Evolutionary conservation across 2,888 invertebrate genomes (phyloP), one percentile per base, ranked within the genome.

Genomic region (Cotesia congregata): DNA sequence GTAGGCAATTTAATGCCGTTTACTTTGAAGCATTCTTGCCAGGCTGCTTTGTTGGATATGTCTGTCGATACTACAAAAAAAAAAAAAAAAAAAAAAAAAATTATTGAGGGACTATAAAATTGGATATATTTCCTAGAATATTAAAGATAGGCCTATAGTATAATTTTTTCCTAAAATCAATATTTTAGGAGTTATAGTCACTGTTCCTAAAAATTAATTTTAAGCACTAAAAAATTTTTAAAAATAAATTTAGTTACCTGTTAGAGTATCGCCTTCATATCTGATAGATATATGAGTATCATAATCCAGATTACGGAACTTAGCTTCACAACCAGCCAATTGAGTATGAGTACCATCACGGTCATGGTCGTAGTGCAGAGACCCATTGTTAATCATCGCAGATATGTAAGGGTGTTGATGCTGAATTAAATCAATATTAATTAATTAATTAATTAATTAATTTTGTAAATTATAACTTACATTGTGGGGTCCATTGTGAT

Each of bases 371-470:
- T 99, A 99, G 88, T 95, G 95, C 79, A 97, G 91, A 1, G 95
- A 92, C 15, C 99, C 99, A 90, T 99, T 99, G 90, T 97, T 98
- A 1, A 99, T 93, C 98, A 99, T 99, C 2, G 97, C 98, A 74
- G 98, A 98, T 84, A 99, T 94, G 90, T 97, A 99, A 0, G 99
- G 99, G 92, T 99, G 99, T 87, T 97, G 96, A 90, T 99, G 99
- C 98, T 98, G 90, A 9, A 86, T 85, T 67, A 62, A 68, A 70
- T 41, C 17, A 38, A 64, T 67, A 17, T 17, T 30, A 41, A 69
- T 30, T 30, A 17, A 17, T 17, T 17, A 17, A 17, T 17, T 17
- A 17, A 17, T 17, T 17, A 30, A 30, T 30, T 30, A 30, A 30
- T 30, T 30, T 30, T 30, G 1, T 30, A 30, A 30, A 30, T 30